phyloP scores from a whole-genome alignment of 2,797 vertebrate species.

The Dicrostonyx torquatus region DNA sequence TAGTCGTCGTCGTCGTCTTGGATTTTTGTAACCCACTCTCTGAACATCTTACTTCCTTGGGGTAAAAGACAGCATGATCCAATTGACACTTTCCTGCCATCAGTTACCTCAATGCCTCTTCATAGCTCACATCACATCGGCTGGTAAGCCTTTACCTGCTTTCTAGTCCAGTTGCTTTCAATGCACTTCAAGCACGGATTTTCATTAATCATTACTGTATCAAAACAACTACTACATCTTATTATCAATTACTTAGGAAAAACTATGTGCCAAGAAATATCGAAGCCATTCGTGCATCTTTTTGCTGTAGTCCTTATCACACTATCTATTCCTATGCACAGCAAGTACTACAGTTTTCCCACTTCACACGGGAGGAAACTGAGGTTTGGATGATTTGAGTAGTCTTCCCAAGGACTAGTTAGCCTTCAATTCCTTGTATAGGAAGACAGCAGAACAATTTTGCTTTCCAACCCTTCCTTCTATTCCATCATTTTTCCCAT shows the following conservation, averaged over 20 bases:
- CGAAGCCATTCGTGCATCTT: conserved; percentile 5
- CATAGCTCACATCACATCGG: background rate
- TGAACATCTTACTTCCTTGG: background rate
- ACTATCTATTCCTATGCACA: background rate
- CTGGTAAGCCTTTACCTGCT: background rate
- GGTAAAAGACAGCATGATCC: background rate
- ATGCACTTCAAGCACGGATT: conserved; percentile 44
- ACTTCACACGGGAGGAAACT: background rate
- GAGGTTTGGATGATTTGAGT: conserved; percentile 27
- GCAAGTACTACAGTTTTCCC: background rate
- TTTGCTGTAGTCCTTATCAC: background rate
- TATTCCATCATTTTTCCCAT: background rate
- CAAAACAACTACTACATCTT: conserved; percentile 19
- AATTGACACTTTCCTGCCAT: background rate
- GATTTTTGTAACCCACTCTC: background rate
- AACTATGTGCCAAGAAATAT: background rate
- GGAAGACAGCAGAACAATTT: conserved; percentile 24
- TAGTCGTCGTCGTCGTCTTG: too few relatives aligned
- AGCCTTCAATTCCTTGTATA: conserved; percentile 23
- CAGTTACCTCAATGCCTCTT: background rate
- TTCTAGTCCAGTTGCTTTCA: conserved; percentile 24
- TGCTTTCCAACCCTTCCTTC: background rate
- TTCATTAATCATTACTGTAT: conserved; percentile 27
- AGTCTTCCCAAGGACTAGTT: background rate
- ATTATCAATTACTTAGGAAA: conserved; percentile 6